Conservation (phyloP, 2,797 vertebrate species). For the Lepidocolaptes lacrymiger region DNA sequence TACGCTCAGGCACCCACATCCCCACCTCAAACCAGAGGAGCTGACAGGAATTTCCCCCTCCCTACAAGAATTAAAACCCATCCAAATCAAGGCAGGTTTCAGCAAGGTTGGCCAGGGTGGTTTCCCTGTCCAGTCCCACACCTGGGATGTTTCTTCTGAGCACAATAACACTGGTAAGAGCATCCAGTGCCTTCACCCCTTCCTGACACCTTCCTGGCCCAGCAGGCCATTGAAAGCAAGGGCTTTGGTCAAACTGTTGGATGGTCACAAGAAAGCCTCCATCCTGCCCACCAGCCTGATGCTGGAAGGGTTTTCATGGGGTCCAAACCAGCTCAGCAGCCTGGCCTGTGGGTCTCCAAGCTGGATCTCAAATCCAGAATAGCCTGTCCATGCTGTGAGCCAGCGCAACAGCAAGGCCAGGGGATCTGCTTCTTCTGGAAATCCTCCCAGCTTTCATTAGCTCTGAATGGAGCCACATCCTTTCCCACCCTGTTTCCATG, state of each 20-base stretch:
- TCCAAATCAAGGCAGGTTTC: neutral
- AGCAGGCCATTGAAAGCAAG: neutral
- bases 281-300: accelerated
- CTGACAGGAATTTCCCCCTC: neutral
- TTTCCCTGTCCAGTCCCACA: neutral
- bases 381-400: neutral
- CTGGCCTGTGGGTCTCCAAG: accelerated
- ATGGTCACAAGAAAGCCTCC: neutral
- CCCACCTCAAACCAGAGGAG: neutral
- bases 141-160: neutral
- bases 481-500: neutral
- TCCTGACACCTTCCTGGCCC: neutral
- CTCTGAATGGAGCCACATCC: neutral
- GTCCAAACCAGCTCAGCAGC: neutral
- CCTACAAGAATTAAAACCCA: neutral
- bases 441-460: neutral
- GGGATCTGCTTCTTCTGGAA: neutral
- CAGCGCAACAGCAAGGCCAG: accelerated
- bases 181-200: neutral
- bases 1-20: neutral
- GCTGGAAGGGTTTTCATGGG: neutral
- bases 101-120: accelerated
- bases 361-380: neutral
- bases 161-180: accelerated
- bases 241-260: neutral